Evolutionary conservation across 2,888 invertebrate genomes (phyloP).

Genomic region (Drosophila maculinotata): DNA sequence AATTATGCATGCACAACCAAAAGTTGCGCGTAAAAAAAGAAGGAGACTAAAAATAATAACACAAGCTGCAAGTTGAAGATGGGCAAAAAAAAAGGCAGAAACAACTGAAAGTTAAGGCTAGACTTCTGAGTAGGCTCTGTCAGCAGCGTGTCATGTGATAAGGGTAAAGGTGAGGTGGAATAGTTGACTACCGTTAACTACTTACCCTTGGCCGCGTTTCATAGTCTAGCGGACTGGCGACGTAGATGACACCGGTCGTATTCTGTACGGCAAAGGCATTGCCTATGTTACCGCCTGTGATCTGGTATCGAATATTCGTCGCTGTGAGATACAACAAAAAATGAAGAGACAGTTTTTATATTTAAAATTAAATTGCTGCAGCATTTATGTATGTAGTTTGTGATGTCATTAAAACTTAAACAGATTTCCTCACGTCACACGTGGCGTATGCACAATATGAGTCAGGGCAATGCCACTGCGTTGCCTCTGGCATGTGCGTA

Average conservation of each 20-base stretch:
- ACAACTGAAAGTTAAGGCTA: slow-evolving; percentile 44
- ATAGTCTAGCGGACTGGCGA: slow-evolving; percentile 97
- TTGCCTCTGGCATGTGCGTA: slow-evolving; percentile 41
- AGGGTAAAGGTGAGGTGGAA: background rate
- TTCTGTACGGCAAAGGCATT: slow-evolving; percentile 98
- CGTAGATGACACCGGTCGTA: slow-evolving; percentile 98
- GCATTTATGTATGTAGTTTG: slow-evolving; percentile 14
- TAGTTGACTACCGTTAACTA: slow-evolving; percentile 53
- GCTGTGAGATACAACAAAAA: slow-evolving; percentile 87
- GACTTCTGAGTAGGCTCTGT: slow-evolving; percentile 31
- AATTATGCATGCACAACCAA: slow-evolving; percentile 72
- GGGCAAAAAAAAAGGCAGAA: slow-evolving; percentile 20
- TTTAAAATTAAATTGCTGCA: background rate
- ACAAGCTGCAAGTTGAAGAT: slow-evolving; percentile 27
- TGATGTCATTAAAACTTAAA: slow-evolving; percentile 38
- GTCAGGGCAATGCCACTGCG: background rate
- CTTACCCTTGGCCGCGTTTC: slow-evolving; percentile 98
- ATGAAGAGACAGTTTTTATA: background rate
- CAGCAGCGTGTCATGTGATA: slow-evolving; percentile 24
- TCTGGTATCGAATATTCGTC: slow-evolving; percentile 99
- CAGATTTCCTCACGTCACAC: slow-evolving; percentile 15
- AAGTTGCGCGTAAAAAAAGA: slow-evolving; percentile 35
- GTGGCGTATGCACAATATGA: slow-evolving; percentile 40
- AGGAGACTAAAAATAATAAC: slow-evolving; percentile 7
- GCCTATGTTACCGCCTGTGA: slow-evolving; percentile 99